phyloP scores from a whole-genome alignment of 1,140 invertebrate genomes.

The Drosophila bifasciata region DNA sequence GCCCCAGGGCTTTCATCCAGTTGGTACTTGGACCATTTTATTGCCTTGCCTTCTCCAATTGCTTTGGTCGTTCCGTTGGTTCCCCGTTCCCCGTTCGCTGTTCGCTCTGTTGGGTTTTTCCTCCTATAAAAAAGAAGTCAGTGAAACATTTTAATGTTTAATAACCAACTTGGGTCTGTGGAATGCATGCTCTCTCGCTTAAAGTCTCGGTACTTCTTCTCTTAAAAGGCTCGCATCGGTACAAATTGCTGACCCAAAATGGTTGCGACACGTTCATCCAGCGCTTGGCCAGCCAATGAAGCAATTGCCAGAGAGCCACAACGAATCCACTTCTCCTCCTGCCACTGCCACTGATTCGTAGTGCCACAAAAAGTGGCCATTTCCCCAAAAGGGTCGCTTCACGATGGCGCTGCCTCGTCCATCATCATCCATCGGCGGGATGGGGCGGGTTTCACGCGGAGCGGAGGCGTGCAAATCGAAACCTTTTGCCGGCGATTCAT shows the following conservation, averaged over 20 bases:
- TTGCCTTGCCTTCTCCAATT: slow-evolving; percentile 23
- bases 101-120: slow-evolving; percentile 2
- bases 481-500: slow-evolving; percentile 43
- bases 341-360: slow-evolving; percentile 53
- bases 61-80: slow-evolving; percentile 21
- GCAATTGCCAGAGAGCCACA: slow-evolving; percentile 43
- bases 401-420: slow-evolving; percentile 1
- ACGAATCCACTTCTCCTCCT: too few relatives aligned
- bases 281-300: slow-evolving; percentile 54
- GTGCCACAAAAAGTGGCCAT: slow-evolving; percentile 52
- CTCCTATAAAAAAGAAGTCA: slow-evolving; percentile 25
- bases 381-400: slow-evolving; percentile 36
- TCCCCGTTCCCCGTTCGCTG: slow-evolving; percentile 19
- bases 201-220: background rate
- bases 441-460: background rate
- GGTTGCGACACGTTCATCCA: slow-evolving; percentile 55
- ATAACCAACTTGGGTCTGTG: slow-evolving; percentile 62
- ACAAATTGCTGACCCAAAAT: slow-evolving; percentile 67
- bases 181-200: slow-evolving; percentile 49
- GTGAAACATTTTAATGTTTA: slow-evolving; percentile 58
- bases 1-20: slow-evolving; percentile 20
- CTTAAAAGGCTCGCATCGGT: slow-evolving; percentile 41
- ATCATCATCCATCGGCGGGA: slow-evolving; percentile 37
- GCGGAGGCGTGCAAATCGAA: slow-evolving; percentile 45
- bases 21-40: slow-evolving; percentile 43